Conservation (phyloP, 2,113 vertebrate genomes). For the Melanocharis versteri region DNA sequence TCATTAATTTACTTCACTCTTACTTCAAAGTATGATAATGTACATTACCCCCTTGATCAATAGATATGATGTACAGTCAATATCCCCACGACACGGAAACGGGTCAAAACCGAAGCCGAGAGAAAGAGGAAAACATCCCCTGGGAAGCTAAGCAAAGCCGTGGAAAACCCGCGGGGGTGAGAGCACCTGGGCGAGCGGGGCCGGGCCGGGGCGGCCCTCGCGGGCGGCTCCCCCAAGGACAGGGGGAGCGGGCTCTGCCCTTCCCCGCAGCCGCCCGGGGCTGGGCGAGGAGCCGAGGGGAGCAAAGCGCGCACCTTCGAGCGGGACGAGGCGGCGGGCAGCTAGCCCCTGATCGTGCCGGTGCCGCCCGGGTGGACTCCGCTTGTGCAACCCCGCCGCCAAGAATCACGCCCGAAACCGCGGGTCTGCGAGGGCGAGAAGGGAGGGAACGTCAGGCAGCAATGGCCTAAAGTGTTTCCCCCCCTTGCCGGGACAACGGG, state of each 20-base stretch:
- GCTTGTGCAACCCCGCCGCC: background rate
- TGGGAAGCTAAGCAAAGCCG: background rate
- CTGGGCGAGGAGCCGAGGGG: background rate
- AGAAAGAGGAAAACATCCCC: background rate
- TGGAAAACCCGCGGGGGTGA: background rate
- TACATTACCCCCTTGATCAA: constrained; percentile 73
- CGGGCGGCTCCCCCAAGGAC: background rate
- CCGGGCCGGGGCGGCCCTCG: background rate
- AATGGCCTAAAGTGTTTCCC: background rate
- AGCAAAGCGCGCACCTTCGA: background rate
- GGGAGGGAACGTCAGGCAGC: background rate
- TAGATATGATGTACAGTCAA: constrained; percentile 80
- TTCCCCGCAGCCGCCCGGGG: background rate
- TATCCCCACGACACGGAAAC: constrained; percentile 41
- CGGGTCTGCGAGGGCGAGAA: background rate
- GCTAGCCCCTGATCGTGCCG: background rate
- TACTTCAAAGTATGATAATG: constrained; percentile 71
- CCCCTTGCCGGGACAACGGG: background rate
- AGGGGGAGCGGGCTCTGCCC: background rate
- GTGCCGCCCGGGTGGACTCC: background rate
- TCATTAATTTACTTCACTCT: constrained; percentile 81
- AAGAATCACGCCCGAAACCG: background rate
- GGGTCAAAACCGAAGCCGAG: constrained; percentile 26
- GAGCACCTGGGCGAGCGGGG: background rate
- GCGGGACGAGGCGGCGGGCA: background rate